phyloP scores from a whole-genome alignment of 2,797 vertebrate species.

The Otolemur crassicaudatus region DNA sequence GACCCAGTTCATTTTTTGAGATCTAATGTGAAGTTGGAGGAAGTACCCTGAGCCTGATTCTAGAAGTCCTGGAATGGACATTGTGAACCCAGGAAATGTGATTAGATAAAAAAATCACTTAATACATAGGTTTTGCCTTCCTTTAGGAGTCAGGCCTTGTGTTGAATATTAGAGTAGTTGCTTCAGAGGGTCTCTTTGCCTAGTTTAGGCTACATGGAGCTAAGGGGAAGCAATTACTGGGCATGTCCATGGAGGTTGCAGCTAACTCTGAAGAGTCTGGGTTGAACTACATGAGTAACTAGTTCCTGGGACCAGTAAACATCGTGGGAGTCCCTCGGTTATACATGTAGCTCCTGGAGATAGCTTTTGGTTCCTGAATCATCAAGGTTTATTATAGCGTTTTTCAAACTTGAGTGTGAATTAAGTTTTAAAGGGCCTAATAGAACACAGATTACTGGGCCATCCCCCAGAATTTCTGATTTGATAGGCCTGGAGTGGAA shows the following conservation, averaged over 20 bases:
- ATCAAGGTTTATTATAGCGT: not conserved
- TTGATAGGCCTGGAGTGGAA: not conserved
- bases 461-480: not conserved
- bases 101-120: not conserved
- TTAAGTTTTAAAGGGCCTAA: not conserved
- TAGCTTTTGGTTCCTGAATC: not conserved
- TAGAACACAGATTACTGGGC: not conserved
- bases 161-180: not conserved
- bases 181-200: not conserved
- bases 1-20: not conserved
- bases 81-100: not conserved
- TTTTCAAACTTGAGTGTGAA: not conserved
- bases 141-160: not conserved
- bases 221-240: not conserved
- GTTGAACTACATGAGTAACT: not conserved
- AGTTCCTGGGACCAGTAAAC: not conserved
- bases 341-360: not conserved
- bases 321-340: not conserved
- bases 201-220: not conserved
- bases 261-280: not conserved
- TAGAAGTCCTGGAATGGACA: not conserved
- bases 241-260: not conserved
- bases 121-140: not conserved
- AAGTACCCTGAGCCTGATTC: not conserved
- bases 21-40: slow-evolving; percentile 1